Conservation (phyloP, 2,113 vertebrate genomes). For the Platichthys stellatus region DNA sequence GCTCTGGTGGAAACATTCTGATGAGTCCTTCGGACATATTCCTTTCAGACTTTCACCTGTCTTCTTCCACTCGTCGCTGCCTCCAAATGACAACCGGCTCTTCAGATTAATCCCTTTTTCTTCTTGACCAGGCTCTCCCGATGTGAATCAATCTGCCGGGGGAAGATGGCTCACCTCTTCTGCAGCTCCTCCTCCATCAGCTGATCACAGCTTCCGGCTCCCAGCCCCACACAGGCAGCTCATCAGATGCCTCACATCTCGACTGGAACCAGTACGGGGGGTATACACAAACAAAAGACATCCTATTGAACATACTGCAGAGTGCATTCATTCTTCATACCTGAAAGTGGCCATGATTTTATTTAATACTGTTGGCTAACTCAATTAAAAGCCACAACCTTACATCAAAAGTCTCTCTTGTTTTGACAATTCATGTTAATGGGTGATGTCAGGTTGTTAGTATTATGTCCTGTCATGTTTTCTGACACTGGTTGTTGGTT, state of each 20-base stretch:
- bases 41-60: constrained; percentile 17
- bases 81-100: constrained; percentile 50
- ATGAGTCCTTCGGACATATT: constrained; percentile 1
- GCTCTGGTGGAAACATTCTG: background rate
- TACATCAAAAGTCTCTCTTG: too few relatives aligned
- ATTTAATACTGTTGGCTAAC: too few relatives aligned
- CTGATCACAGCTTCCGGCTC: constrained; percentile 74
- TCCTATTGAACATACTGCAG: too few relatives aligned
- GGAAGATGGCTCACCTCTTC: constrained; percentile 79
- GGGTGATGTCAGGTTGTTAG: too few relatives aligned
- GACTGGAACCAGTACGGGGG: too few relatives aligned
- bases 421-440: too few relatives aligned
- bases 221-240: constrained; percentile 7
- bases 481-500: too few relatives aligned
- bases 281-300: too few relatives aligned
- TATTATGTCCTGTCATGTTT: too few relatives aligned
- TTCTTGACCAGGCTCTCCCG: constrained; percentile 44
- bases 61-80: constrained; percentile 39
- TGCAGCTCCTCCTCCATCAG: constrained; percentile 69
- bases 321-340: too few relatives aligned
- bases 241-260: background rate
- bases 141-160: constrained; percentile 61
- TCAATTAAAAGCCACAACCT: too few relatives aligned
- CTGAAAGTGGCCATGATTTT: too few relatives aligned
- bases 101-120: constrained; percentile 39